Evolutionary conservation across 2,888 invertebrate genomes (phyloP).

Genomic region (Anthrax anthrax): DNA sequence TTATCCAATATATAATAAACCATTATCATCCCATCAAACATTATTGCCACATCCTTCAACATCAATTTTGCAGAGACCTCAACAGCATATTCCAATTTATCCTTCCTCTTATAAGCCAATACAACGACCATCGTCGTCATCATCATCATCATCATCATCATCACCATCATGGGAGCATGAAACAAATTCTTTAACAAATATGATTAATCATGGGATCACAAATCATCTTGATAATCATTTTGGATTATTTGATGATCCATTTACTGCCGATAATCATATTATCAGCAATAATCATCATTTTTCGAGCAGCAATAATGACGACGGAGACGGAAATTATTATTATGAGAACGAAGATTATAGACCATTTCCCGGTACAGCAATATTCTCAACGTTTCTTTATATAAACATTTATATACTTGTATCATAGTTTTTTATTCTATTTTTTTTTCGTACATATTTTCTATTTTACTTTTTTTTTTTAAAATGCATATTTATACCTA

Average conservation of each 20-base stretch:
- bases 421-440: too few relatives aligned
- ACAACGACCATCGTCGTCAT: slow-evolving; percentile 20
- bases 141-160: slow-evolving; percentile 5
- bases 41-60: background rate
- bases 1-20: background rate
- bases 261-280: slow-evolving; percentile 10
- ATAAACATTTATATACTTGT: too few relatives aligned
- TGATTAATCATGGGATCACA: slow-evolving; percentile 23
- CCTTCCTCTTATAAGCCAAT: slow-evolving; percentile 7
- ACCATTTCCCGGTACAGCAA: slow-evolving; percentile 30
- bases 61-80: background rate
- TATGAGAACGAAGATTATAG: slow-evolving; percentile 21
- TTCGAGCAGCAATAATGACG: background rate
- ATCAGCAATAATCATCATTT: background rate
- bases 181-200: slow-evolving; percentile 21
- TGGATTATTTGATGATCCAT: slow-evolving; percentile 17
- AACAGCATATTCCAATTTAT: background rate
- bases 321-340: slow-evolving; percentile 3
- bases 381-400: background rate
- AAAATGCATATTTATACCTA: too few relatives aligned
- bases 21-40: background rate
- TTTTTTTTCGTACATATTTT: too few relatives aligned
- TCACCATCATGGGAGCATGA: slow-evolving; percentile 28
- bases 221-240: slow-evolving; percentile 31
- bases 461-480: too few relatives aligned